Evolutionary conservation across 2,113 vertebrate genomes (phyloP).

Genomic region (Bostrychus sinensis): DNA sequence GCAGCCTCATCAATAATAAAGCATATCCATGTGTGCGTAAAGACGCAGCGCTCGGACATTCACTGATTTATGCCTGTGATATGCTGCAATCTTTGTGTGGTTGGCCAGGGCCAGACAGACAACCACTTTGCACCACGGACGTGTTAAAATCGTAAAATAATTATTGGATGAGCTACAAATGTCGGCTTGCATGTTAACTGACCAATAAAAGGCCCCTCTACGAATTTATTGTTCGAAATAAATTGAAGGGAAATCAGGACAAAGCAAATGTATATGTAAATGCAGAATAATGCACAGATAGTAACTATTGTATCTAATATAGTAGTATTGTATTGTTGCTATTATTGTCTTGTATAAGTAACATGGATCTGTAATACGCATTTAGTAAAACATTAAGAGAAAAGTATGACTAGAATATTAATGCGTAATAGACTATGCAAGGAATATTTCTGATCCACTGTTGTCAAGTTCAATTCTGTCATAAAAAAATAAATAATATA

Average conservation of each 20-base stretch:
- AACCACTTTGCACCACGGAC: constrained; percentile 17
- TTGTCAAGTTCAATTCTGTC: constrained; percentile 17
- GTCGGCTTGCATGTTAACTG: constrained; percentile 23
- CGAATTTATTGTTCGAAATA: constrained; percentile 16
- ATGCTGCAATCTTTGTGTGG: constrained; percentile 31
- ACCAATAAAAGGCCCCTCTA: constrained; percentile 9
- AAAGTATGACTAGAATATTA: not conserved
- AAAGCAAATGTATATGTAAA: constrained; percentile 38
- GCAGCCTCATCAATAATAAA: constrained; percentile 32
- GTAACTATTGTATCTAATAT: constrained; percentile 45
- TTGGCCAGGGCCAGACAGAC: constrained; percentile 37
- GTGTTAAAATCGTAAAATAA: constrained; percentile 51
- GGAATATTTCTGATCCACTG: not conserved
- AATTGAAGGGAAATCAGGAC: constrained; percentile 15
- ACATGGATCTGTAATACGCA: constrained; percentile 42
- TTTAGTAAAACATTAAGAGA: not conserved
- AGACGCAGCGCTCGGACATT: constrained; percentile 30
- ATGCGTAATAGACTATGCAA: not conserved
- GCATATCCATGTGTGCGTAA: constrained; percentile 23
- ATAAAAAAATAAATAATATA: not conserved
- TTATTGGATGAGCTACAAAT: constrained; percentile 50
- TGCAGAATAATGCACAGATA: constrained; percentile 26
- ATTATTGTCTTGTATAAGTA: constrained; percentile 34
- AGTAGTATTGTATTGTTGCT: constrained; percentile 36
- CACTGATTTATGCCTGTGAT: constrained; percentile 55